These are phyloP conservation scores for Rhamnusium bicolor DNA, from an alignment of 2,888 invertebrate species.

Conservation along the genomic window DNA sequence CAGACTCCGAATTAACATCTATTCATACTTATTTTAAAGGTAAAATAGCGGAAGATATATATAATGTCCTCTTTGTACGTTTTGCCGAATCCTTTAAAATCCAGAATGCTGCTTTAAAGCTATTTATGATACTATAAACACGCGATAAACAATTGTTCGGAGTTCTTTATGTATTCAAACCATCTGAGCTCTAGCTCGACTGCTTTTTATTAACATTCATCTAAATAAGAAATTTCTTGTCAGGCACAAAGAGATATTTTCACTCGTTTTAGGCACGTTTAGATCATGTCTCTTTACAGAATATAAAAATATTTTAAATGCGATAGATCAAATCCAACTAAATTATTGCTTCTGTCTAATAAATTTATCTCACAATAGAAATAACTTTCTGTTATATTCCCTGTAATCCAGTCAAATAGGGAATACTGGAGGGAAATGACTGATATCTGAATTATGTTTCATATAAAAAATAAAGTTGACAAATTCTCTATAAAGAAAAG, in stretches of 20 bases:
- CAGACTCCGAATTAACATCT: conserved; percentile 11
- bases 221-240: conserved; percentile 5
- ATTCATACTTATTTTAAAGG: conserved; percentile 3
- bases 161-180: conserved; percentile 48
- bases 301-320: neutral
- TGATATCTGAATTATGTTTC: no score
- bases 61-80: conserved; percentile 19
- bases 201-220: conserved; percentile 1
- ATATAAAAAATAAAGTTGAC: no score
- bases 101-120: conserved; percentile 58
- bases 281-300: neutral
- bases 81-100: conserved; percentile 52
- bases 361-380: no score
- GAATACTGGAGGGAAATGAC: no score
- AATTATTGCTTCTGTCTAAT: neutral
- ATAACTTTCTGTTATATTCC: no score
- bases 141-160: conserved; percentile 45
- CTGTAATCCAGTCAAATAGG: no score
- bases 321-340: neutral
- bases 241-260: neutral
- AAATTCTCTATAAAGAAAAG: no score
- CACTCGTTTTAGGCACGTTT: neutral
- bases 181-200: conserved; percentile 35
- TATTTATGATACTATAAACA: conserved; percentile 37
- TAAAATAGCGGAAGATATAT: conserved; percentile 17